These are phyloP conservation scores for Drosophila subobscura DNA, from an alignment of 1,140 invertebrate genomes.

Conservation along the genomic window DNA sequence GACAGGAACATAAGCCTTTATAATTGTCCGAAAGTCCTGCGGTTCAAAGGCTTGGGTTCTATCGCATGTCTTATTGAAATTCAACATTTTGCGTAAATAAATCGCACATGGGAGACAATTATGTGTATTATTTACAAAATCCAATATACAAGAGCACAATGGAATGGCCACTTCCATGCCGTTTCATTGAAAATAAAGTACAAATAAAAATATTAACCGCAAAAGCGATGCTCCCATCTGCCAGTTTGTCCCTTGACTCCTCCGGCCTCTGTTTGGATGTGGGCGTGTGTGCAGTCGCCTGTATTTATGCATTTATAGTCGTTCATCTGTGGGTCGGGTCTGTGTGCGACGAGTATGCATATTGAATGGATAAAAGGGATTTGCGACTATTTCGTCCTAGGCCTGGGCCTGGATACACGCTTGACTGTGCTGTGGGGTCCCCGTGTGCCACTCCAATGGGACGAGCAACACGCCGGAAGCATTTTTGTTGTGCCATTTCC, in stretches of 20 bases:
- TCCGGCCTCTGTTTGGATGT: not conserved
- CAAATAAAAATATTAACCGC: slow-evolving; percentile 73
- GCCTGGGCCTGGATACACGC: slow-evolving; percentile 38
- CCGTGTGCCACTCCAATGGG: slow-evolving; percentile 31
- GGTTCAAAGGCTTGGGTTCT: slow-evolving; percentile 4
- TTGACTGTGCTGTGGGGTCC: slow-evolving; percentile 17
- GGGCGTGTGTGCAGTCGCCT: slow-evolving; percentile 48
- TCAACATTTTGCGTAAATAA: slow-evolving; percentile 53
- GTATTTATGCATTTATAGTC: slow-evolving; percentile 64
- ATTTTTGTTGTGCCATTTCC: slow-evolving; percentile 51
- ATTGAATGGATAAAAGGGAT: slow-evolving; percentile 77
- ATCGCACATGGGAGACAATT: slow-evolving; percentile 61
- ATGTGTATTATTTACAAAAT: slow-evolving; percentile 63
- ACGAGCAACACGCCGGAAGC: slow-evolving; percentile 62
- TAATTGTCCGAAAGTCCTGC: slow-evolving; percentile 43
- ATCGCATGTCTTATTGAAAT: slow-evolving; percentile 20
- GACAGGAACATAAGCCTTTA: slow-evolving; percentile 13
- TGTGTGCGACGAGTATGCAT: slow-evolving; percentile 42
- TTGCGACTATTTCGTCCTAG: slow-evolving; percentile 63
- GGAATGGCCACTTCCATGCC: slow-evolving; percentile 67
- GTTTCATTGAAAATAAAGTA: slow-evolving; percentile 73
- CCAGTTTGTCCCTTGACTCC: not conserved
- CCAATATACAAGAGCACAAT: slow-evolving; percentile 42
- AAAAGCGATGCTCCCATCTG: slow-evolving; percentile 58
- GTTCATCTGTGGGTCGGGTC: slow-evolving; percentile 35